Base-by-base conservation (phyloP, 2,888 invertebrate genomes). In the Caenorhabditis imperialis region DNA sequence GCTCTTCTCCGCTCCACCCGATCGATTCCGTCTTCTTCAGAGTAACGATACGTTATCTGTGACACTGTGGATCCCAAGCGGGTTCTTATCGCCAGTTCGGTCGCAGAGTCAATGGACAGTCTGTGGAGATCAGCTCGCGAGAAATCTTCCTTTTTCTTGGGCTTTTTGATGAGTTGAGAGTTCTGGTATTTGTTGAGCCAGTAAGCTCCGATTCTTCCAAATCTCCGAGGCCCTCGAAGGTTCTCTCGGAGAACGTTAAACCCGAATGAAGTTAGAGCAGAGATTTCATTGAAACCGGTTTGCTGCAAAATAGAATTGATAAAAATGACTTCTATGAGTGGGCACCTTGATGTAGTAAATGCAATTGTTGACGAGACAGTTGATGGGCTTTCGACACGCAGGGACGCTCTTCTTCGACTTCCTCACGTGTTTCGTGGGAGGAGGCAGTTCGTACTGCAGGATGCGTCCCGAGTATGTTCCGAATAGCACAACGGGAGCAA, bases 381-480 rank as follows among this genome's bases (percentile, higher is more conserved):
- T 60, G 27, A 58, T 57, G 12, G 73, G 55, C 30, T 67, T 61
- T 16, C 50, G 61, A 38, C 20, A 30, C 35, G 40, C 47, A 6
- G 18, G 42, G 1, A 67, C 25, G 1, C 7, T 10, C 27, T 37
- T 37, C 16, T 12, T 12, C 20, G 60, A 37, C 37, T 50, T 60
- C 20, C 60, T n/a, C 12, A 73, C 67, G 3, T 37, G 20, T 30
- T 12, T 40, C n/a, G 67, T 61, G 25, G 73, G 74, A 10, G 57
- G 45, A 14, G 74, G 74, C 14, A 69, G 8, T 33, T 69, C 69
- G 35, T 75, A 75, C 47, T 53, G 58, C 18, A 75, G 38, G 47
- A 74, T 67, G 5, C 47, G 35, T 33, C 77, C 77, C 18, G 67
- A 63, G 18, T 45, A 77, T 3, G 73, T 73, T 22, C 73, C 73